These are phyloP conservation scores for Takifugu ocellatus DNA, from an alignment of 2,797 vertebrate genomes.

Conservation along the genomic window DNA sequence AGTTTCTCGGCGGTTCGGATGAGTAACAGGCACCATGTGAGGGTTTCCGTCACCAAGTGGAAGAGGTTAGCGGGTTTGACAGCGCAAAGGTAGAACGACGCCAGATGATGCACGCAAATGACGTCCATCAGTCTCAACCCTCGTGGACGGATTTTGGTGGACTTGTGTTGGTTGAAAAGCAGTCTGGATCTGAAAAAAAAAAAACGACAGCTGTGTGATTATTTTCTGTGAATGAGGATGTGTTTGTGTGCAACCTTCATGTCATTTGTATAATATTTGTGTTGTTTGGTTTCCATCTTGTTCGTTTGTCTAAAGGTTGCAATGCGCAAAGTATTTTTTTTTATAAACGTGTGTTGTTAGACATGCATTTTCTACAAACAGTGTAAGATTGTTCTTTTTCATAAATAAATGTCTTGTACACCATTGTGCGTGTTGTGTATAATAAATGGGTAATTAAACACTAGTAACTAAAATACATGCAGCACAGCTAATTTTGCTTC, in stretches of 20 bases:
- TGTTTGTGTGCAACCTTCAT: conserved; percentile 33
- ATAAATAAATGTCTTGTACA: conserved; percentile 72
- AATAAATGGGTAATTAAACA: not conserved
- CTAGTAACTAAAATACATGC: too few relatives aligned
- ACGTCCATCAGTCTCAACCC: conserved; percentile 22
- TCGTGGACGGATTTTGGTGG: conserved; percentile 22
- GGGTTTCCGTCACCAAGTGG: too few relatives aligned
- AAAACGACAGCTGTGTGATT: conserved; percentile 42
- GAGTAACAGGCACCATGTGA: not conserved
- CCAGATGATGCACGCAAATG: conserved; percentile 26
- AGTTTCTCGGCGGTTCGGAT: not conserved
- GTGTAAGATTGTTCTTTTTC: conserved; percentile 66
- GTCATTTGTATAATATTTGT: conserved; percentile 39
- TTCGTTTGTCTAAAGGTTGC: conserved; percentile 55
- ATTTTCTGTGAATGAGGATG: conserved; percentile 38
- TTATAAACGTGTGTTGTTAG: conserved; percentile 62
- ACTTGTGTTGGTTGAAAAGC: conserved; percentile 28
- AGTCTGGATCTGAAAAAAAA: conserved; percentile 33
- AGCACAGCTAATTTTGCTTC: too few relatives aligned
- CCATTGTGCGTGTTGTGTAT: conserved; percentile 27
- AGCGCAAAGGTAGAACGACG: conserved; percentile 15
- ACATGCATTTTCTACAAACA: conserved; percentile 66
- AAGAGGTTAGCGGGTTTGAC: too few relatives aligned
- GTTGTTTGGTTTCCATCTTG: conserved; percentile 51
- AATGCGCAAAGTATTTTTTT: conserved; percentile 73